phyloP scores from a whole-genome alignment of 2,888 invertebrate species.

The Odontomyia ornata region DNA sequence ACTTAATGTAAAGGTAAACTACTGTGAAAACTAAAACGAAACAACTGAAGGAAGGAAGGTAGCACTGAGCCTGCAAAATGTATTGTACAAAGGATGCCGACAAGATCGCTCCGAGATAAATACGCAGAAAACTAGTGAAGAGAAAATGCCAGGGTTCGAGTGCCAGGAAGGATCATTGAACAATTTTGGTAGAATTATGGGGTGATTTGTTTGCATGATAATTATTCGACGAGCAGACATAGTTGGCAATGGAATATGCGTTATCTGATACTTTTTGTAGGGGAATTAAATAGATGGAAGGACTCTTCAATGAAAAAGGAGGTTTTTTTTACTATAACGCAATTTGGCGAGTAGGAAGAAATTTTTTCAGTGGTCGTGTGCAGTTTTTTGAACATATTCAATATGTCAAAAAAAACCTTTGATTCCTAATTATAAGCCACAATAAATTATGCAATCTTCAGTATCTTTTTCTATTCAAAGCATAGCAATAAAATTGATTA shows the following conservation, averaged over 20 bases:
- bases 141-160: conserved; percentile 11
- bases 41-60: conserved; percentile 2
- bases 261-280: not conserved
- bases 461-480: too few species aligned
- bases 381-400: too few species aligned
- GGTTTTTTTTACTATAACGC: too few species aligned
- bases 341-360: too few species aligned
- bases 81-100: conserved; percentile 27
- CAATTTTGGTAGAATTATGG: not conserved
- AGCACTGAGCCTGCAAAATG: not conserved
- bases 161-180: not conserved
- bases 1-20: conserved; percentile 5
- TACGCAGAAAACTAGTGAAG: not conserved
- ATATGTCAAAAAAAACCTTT: too few species aligned
- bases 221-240: conserved; percentile 2
- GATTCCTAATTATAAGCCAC: too few species aligned
- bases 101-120: conserved; percentile 18
- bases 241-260: not conserved
- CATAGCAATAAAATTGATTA: too few species aligned
- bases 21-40: not conserved
- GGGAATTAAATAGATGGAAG: not conserved
- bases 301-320: not conserved
- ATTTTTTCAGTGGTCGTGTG: too few species aligned
- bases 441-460: too few species aligned
- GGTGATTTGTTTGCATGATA: conserved; percentile 5